Evolutionary conservation across 2,797 vertebrate genomes (phyloP).

Genomic region (Leptodactylus fallax): DNA sequence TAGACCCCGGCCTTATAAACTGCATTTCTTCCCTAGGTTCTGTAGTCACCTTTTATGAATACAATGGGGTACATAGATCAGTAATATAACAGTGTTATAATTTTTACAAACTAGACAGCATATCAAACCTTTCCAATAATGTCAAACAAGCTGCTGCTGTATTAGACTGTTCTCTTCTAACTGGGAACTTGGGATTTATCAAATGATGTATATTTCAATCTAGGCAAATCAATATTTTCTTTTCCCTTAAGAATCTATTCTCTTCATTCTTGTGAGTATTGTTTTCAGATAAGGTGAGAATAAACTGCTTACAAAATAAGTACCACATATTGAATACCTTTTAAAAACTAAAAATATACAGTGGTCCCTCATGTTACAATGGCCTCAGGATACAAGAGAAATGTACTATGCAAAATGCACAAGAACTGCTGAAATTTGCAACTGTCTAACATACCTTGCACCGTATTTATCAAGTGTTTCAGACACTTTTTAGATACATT

Average conservation of each 20-base stretch:
- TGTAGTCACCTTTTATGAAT: not conserved
- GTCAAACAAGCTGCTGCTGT: not conserved
- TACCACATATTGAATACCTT: not conserved
- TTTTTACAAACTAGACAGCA: not conserved
- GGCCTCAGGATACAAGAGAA: too few relatives aligned
- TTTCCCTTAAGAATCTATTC: constrained; percentile 14
- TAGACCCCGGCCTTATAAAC: too few relatives aligned
- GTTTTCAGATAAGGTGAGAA: not conserved
- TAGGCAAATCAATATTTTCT: constrained; percentile 24
- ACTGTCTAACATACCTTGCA: too few relatives aligned
- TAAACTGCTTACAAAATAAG: not conserved
- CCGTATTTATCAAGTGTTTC: too few relatives aligned
- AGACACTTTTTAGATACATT: too few relatives aligned
- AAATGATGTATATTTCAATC: constrained; percentile 2
- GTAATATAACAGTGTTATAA: not conserved
- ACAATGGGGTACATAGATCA: not conserved
- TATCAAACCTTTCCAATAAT: constrained; percentile 4
- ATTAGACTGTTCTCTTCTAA: constrained; percentile 11
- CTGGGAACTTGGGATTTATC: not conserved
- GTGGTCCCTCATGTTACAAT: too few relatives aligned
- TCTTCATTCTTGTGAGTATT: constrained; percentile 8
- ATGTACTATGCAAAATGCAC: too few relatives aligned
- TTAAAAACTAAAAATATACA: too few relatives aligned
- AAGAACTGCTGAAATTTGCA: too few relatives aligned
- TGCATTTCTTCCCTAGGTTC: too few relatives aligned